Evolutionary conservation across 2,888 invertebrate species (phyloP).

Genomic region (Tineola bisselliella): DNA sequence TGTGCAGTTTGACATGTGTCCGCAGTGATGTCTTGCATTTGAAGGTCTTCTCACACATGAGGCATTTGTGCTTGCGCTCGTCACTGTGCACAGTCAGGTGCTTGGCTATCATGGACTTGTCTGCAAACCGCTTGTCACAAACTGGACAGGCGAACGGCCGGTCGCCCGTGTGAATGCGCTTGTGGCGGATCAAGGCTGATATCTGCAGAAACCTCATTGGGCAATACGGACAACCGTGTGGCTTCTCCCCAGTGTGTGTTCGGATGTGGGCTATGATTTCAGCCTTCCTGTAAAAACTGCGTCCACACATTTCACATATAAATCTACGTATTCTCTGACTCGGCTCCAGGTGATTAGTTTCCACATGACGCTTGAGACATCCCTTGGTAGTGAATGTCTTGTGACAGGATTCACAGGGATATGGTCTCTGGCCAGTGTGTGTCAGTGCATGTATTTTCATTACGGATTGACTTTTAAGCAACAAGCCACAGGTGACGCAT

Average conservation of each 20-base stretch:
- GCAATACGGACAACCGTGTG: conserved; percentile 46
- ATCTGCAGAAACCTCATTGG: conserved; percentile 42
- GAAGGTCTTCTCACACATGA: conserved; percentile 60
- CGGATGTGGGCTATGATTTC: conserved; percentile 51
- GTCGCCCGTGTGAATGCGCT: conserved; percentile 52
- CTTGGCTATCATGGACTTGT: conserved; percentile 38
- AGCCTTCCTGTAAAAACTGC: conserved; percentile 44
- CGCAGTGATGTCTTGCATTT: conserved; percentile 60
- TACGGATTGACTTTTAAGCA: conserved; percentile 38
- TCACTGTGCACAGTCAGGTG: conserved; percentile 52
- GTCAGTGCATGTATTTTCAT: conserved; percentile 47
- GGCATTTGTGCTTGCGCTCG: conserved; percentile 64
- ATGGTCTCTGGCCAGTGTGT: conserved; percentile 56
- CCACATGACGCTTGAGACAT: conserved; percentile 40
- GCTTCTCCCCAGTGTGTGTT: conserved; percentile 49
- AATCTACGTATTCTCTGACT: conserved; percentile 36
- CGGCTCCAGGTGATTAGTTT: conserved; percentile 31
- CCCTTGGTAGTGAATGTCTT: conserved; percentile 41
- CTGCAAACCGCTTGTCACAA: conserved; percentile 46
- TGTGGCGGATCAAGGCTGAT: conserved; percentile 49
- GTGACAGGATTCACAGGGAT: conserved; percentile 35
- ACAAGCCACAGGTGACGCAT: conserved; percentile 43
- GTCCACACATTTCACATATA: conserved; percentile 54
- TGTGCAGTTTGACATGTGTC: conserved; percentile 54
- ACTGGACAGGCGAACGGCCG: conserved; percentile 44